These are phyloP conservation scores for Periplaneta americana DNA, from an alignment of 1,140 invertebrate species.

Conservation along the genomic window DNA sequence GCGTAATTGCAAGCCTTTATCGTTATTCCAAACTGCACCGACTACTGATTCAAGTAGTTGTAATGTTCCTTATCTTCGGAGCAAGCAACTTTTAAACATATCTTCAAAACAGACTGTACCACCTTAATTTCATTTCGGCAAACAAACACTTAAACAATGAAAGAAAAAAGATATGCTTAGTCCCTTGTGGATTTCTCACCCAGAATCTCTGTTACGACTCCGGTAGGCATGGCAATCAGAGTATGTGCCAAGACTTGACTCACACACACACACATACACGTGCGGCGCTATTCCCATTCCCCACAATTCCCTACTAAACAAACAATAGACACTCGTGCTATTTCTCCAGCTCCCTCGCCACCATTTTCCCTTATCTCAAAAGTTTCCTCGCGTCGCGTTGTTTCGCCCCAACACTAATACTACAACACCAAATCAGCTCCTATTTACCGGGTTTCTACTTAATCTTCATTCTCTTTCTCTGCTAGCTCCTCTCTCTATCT, in stretches of 20 bases:
- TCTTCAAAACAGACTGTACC: neutral
- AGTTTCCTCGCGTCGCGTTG: neutral
- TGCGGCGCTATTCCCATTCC: neutral
- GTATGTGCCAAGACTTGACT: neutral
- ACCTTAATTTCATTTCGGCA: neutral
- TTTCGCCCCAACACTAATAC: neutral
- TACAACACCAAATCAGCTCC: constrained; percentile 7
- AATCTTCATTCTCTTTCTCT: constrained; percentile 9
- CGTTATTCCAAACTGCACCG: no score
- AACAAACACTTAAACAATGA: neutral
- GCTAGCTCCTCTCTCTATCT: neutral
- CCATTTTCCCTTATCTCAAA: neutral
- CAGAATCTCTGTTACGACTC: neutral
- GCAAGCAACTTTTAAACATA: no score
- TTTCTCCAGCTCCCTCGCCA: neutral
- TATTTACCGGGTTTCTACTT: constrained; percentile 10
- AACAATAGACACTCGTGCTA: neutral
- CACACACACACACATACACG: neutral
- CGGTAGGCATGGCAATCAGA: neutral
- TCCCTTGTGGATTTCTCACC: neutral
- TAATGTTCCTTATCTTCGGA: no score
- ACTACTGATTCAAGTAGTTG: no score
- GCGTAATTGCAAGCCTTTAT: no score
- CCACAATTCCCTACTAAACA: neutral
- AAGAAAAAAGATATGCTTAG: neutral